phyloP scores from a whole-genome alignment of 2,113 vertebrate genomes.

The Chelonoidis abingdonii region DNA sequence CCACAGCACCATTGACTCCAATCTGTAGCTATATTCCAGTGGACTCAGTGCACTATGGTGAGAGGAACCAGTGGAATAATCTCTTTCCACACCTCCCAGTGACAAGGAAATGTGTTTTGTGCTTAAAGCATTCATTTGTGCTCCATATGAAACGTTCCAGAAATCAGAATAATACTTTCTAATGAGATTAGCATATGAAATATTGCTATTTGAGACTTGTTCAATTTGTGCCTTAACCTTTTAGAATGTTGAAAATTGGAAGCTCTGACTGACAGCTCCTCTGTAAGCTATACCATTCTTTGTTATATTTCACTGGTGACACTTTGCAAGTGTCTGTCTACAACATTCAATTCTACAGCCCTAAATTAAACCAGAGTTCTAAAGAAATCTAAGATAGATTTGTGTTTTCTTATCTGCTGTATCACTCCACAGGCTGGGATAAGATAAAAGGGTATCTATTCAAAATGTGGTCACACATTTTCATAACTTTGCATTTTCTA shows the following conservation, averaged over 20 bases:
- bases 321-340: not conserved
- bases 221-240: not conserved
- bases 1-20: not conserved
- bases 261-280: not conserved
- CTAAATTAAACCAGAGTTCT: conserved; percentile 28
- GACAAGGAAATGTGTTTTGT: not conserved
- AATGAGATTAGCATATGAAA: not conserved
- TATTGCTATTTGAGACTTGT: not conserved
- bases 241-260: not conserved
- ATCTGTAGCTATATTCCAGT: not conserved
- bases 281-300: not conserved
- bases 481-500: conserved; percentile 32
- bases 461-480: not conserved
- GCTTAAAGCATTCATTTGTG: not conserved
- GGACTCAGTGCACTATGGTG: not conserved
- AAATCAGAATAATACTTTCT: not conserved
- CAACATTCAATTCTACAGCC: conserved; percentile 25
- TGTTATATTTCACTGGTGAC: not conserved
- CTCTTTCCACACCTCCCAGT: not conserved
- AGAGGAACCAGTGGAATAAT: too few relatives aligned
- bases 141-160: not conserved
- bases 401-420: not conserved
- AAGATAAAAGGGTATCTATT: conserved; percentile 12
- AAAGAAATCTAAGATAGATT: not conserved
- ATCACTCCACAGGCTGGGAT: not conserved